Percentiles rank a stretch among this genome's conserved stretches.
These are phyloP conservation scores for Biston stratarius DNA, from an alignment of 2,888 invertebrate species.

Conservation along the genomic window DNA sequence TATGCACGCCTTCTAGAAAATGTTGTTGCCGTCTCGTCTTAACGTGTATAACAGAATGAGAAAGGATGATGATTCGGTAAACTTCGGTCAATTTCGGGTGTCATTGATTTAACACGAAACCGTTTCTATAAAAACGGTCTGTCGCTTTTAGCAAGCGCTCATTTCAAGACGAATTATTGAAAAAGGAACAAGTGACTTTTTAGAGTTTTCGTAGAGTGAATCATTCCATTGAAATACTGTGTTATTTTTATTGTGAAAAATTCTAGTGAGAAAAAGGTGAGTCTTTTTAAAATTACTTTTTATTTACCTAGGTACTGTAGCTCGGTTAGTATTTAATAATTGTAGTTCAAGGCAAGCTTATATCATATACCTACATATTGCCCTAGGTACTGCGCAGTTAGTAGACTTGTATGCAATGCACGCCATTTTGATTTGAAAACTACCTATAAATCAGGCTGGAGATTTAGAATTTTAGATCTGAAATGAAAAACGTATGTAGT, in stretches of 20 bases:
- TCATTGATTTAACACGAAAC: slow-evolving; percentile 41
- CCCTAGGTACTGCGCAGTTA: slow-evolving; percentile 13
- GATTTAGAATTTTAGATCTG: too few relatives aligned
- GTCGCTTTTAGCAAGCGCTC: slow-evolving; percentile 42
- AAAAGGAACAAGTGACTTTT: slow-evolving; percentile 48
- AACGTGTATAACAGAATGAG: slow-evolving; percentile 26
- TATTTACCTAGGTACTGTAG: background rate
- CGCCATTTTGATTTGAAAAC: slow-evolving; percentile 27
- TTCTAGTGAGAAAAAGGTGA: slow-evolving; percentile 43
- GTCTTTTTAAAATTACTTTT: slow-evolving; percentile 10
- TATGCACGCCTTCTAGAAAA: slow-evolving; percentile 42
- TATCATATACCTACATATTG: background rate
- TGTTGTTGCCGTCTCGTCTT: slow-evolving; percentile 27
- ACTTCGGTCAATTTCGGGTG: slow-evolving; percentile 38
- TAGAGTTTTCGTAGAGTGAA: slow-evolving; percentile 43
- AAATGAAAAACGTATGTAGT: too few relatives aligned
- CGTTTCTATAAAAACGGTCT: slow-evolving; percentile 38
- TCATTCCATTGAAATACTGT: slow-evolving; percentile 37
- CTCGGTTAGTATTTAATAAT: background rate
- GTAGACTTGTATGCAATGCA: background rate
- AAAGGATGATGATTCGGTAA: slow-evolving; percentile 24
- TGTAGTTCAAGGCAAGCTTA: background rate
- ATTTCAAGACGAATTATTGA: slow-evolving; percentile 45
- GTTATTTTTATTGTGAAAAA: slow-evolving; percentile 37
- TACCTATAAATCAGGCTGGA: too few relatives aligned